Evolutionary conservation across 2,113 vertebrate genomes (phyloP), one percentile per base, ranked within the genome.

Genomic region (Entosphenus tridentatus): DNA sequence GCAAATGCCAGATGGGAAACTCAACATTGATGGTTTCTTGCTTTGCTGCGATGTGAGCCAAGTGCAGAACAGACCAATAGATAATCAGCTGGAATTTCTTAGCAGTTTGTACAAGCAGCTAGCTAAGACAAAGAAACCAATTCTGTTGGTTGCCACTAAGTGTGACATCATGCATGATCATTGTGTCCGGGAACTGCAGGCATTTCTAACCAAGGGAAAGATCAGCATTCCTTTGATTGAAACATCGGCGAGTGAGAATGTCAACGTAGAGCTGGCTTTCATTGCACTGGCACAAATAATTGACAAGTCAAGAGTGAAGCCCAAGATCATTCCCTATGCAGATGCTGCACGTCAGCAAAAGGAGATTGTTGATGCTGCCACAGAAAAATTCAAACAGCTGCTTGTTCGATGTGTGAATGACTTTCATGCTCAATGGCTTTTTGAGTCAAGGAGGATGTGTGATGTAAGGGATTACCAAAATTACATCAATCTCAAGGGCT

Each of bases 151-250:
- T 71, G 80, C 96, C 73, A 95, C 86, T 0, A 98, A 98, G 77
- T 98, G 92, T 16, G 93, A 98, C 57, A 92, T 96, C 76, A 92
- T 91, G 1, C 91, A 96, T 57, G 93, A 98, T 80, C 84, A 91
- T 57, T 96, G 96, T 79, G 96, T 98, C 76, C 80, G 92, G 72
- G 93, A 98, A 72, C 88, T 86, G 0, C 93, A 98, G 73, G 81
- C 86, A 67, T 98, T 96, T 71, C 21, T 65, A 21, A 90, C 89
- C 57, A 73, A 96, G 57, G 77, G 87, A 74, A 96, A 96, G 75
- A 98, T 96, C 81, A 98, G 90, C 80, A 82, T 98, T 16, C 93
- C 95, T 77, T 87, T 98, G 14, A 85, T 98, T 74, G 93, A 98
- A 80, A 96, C 87, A 1, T 98, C 93, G 1, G 93, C 93, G 1